Conservation (phyloP, 2,113 vertebrate species). For the Thamnophis sirtalis region DNA sequence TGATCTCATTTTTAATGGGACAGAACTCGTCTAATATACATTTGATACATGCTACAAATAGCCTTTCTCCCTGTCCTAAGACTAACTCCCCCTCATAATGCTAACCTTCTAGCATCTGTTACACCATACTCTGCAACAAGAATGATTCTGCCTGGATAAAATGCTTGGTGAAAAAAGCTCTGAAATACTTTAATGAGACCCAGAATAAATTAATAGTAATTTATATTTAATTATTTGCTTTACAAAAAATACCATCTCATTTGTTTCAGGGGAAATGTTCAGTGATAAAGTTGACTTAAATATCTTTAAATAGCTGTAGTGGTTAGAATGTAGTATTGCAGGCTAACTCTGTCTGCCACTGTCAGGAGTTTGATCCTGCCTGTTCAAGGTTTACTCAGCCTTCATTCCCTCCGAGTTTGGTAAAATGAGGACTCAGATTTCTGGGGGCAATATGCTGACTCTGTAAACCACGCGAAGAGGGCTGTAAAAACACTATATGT, state of each 20-base stretch:
- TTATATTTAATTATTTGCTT: not conserved
- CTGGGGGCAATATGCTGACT: not conserved
- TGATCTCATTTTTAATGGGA: not conserved
- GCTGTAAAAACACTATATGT: not conserved
- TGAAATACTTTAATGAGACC: constrained; percentile 7
- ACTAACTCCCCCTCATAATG: not conserved
- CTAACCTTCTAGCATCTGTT: not conserved
- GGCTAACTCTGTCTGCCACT: not conserved
- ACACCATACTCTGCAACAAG: not conserved
- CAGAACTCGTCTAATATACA: not conserved
- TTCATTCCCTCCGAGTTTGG: not conserved
- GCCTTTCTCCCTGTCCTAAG: not conserved
- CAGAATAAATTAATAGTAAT: not conserved
- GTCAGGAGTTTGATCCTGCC: not conserved
- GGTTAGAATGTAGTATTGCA: not conserved
- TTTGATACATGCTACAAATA: not conserved
- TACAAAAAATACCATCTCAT: not conserved
- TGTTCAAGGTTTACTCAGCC: not conserved
- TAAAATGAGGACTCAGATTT: not conserved
- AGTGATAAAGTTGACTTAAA: not conserved
- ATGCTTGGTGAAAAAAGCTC: not conserved
- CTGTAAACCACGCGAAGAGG: not conserved
- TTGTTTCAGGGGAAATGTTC: not conserved
- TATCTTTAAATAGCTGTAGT: not conserved
- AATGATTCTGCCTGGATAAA: not conserved